phyloP scores from a whole-genome alignment of 2,797 vertebrate genomes.

The Poeciliopsis infans region DNA sequence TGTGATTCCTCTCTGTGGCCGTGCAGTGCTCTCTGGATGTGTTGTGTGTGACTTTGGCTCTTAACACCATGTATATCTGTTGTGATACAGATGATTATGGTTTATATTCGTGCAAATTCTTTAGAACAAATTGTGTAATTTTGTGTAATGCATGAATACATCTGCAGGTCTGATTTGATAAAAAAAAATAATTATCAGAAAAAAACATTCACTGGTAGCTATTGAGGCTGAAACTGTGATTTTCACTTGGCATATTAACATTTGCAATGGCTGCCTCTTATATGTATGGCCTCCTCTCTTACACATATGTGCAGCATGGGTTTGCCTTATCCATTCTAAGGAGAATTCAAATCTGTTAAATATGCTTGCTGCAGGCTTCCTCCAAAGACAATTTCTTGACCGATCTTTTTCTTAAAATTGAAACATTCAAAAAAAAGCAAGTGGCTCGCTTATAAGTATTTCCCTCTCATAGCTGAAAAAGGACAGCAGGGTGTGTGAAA shows the following conservation, averaged over 20 bases:
- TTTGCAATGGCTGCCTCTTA: constrained; percentile 18
- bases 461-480: constrained; percentile 6
- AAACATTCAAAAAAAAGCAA: constrained; percentile 4
- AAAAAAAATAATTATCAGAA: not conserved
- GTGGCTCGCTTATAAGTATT: constrained; percentile 4
- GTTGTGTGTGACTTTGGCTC: constrained; percentile 59
- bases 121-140: not conserved
- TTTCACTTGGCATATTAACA: constrained; percentile 22
- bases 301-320: constrained; percentile 65
- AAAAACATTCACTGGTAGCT: not conserved
- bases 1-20: constrained; percentile 48
- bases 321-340: constrained; percentile 64
- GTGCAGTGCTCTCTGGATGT: constrained; percentile 41
- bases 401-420: not conserved
- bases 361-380: constrained; percentile 29
- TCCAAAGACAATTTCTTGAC: constrained; percentile 33
- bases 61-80: constrained; percentile 38
- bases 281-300: constrained; percentile 18
- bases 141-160: not conserved
- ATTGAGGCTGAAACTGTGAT: constrained; percentile 26
- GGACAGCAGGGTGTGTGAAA: constrained; percentile 12
- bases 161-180: constrained; percentile 14
- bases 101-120: not conserved
- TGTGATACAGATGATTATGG: constrained; percentile 5
- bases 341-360: constrained; percentile 34